These are phyloP conservation scores for Dasyprocta punctata DNA, from an alignment of 2,113 vertebrate species.

Conservation along the genomic window DNA sequence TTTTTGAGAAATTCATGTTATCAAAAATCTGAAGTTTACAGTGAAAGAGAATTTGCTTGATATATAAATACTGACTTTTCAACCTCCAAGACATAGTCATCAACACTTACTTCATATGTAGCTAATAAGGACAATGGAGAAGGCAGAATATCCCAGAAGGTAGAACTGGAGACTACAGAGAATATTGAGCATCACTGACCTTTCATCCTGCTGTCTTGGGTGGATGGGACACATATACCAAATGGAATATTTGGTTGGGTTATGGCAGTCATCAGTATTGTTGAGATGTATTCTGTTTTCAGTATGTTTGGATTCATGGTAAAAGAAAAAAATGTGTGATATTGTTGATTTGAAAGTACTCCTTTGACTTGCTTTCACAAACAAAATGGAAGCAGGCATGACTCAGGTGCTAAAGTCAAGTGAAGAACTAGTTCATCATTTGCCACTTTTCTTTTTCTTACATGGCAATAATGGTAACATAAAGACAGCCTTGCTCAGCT, in stretches of 20 bases:
- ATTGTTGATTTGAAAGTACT: background rate
- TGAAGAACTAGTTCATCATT: background rate
- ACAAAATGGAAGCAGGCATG: background rate
- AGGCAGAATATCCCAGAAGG: background rate
- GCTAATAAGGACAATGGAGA: background rate
- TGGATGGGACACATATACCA: background rate
- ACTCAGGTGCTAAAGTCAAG: background rate
- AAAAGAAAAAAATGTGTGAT: background rate
- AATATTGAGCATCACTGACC: background rate
- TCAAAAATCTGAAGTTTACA: background rate
- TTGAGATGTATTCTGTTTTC: background rate
- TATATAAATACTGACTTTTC: background rate
- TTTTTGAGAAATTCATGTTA: background rate
- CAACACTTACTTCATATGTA: background rate
- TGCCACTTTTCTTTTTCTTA: background rate
- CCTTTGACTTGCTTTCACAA: background rate
- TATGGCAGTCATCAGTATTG: background rate
- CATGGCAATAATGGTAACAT: background rate
- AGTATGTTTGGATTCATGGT: background rate
- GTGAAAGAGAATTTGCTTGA: background rate
- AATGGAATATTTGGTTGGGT: background rate
- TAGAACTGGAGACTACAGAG: background rate
- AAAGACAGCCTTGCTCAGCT: background rate
- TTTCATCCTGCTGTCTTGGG: background rate
- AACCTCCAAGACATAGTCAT: background rate